Evolutionary conservation across 1,140 invertebrate species (phyloP).

Genomic region (Acromyrmex charruanus): DNA sequence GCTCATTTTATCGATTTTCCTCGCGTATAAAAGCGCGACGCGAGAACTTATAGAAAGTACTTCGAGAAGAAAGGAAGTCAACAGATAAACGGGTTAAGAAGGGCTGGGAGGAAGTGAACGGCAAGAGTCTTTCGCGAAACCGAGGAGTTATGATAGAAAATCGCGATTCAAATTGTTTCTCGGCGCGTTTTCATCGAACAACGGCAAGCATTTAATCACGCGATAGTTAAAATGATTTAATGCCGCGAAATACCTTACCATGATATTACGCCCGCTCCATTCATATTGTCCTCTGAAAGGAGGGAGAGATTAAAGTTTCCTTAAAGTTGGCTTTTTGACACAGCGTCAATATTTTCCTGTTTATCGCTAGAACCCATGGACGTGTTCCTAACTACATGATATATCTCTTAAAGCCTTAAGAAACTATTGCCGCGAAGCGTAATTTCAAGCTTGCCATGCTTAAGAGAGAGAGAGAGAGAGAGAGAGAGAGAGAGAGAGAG

Average conservation of each 20-base stretch:
- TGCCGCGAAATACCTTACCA: slow-evolving; percentile 37
- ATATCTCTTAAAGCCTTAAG: slow-evolving; percentile 48
- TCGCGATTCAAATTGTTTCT: slow-evolving; percentile 57
- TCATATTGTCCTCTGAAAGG: background rate
- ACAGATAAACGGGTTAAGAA: slow-evolving; percentile 53
- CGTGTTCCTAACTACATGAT: slow-evolving; percentile 24
- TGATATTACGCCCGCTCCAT: background rate
- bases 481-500: slow-evolving; percentile 19
- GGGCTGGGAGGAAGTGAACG: slow-evolving; percentile 10
- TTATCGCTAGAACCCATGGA: slow-evolving; percentile 46
- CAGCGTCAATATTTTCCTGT: slow-evolving; percentile 58
- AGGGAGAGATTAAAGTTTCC: slow-evolving; percentile 17
- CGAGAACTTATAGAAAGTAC: slow-evolving; percentile 31
- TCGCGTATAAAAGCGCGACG: slow-evolving; percentile 21
- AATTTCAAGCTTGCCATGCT: background rate
- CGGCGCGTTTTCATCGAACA: background rate
- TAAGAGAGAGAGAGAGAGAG: slow-evolving; percentile 20
- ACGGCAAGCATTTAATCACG: slow-evolving; percentile 27
- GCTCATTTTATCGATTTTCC: slow-evolving; percentile 33
- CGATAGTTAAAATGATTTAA: slow-evolving; percentile 57
- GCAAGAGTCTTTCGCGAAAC: slow-evolving; percentile 1
- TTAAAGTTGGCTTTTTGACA: slow-evolving; percentile 56
- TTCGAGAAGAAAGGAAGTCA: slow-evolving; percentile 9
- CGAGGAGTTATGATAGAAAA: slow-evolving; percentile 47
- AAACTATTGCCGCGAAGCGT: slow-evolving; percentile 24